Base-by-base conservation (phyloP, 2,888 invertebrate genomes). In the Encarsia formosa region DNA sequence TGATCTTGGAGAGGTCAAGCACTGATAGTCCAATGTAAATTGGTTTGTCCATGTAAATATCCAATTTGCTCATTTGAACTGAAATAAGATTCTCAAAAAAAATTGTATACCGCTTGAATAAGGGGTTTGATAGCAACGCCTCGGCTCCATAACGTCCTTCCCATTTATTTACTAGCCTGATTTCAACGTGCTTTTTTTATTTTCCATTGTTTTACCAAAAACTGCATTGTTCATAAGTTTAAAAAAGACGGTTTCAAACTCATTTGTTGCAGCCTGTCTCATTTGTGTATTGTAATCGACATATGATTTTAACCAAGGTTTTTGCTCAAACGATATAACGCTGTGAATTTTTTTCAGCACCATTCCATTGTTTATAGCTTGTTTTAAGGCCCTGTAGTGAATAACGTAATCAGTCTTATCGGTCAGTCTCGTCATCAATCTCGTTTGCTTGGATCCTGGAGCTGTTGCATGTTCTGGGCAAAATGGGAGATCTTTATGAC, bases 171-270 rank as follows among this genome's bases (percentile, higher is more conserved):
- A 48, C 40, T n/a, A 65, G 44, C 53, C 60, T 61, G 1, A 78
- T 60, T 68, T 64, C 16, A 64, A 60, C 54, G 65, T 11, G 26
- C 71, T 71, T 34, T 65, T 53, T 16, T 70, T 64, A 63, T 74
- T 75, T 60, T 73, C 73, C 66, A 75, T 73, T 4, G 68, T 68
- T 62, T 74, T 75, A 16, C 62, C 63, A 50, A 59, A 66, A 4
- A 60, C 51, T 1, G 55, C 42, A 55, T 73, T 69, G 49, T 68
- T 70, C 64, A 70, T 63, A 34, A 69, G 48, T 59, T 74, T 73
- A 49, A 58, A 69, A 47, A 70, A 65, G 47, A 65, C 64, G 54
- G 66, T 71, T 52, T 66, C 67, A 56, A 70, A 71, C n/a, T 22
- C 62, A 60, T 50, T 61, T 66, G 42, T 56, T 60, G 22, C 67